A percentile compares a stretch with the other conserved stretches of the same genome.
These are phyloP conservation scores for Heliconius eleuchia DNA, from an alignment of 1,140 invertebrate genomes.

Conservation along the genomic window DNA sequence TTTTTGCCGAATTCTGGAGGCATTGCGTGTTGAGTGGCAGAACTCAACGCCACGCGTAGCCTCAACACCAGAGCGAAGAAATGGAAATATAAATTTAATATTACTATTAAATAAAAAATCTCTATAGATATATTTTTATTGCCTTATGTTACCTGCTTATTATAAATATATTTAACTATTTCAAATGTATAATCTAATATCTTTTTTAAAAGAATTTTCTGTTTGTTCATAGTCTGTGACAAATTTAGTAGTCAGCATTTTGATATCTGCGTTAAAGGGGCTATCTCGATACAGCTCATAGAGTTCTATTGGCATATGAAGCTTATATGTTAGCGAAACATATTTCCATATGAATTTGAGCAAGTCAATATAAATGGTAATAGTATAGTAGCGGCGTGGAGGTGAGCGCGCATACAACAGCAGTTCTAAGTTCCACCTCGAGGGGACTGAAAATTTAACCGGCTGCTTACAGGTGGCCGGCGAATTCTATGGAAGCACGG, in stretches of 20 bases:
- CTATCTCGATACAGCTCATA: background rate
- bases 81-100: no score
- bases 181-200: no score
- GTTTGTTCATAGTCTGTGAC: background rate
- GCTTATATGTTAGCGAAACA: constrained; percentile 5
- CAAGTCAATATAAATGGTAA: background rate
- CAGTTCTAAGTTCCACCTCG: constrained; percentile 38
- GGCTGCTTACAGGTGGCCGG: constrained; percentile 57
- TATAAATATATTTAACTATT: no score
- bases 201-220: no score
- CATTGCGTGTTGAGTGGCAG: no score
- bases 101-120: no score
- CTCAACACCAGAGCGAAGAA: no score
- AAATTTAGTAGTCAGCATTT: background rate
- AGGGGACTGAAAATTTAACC: constrained; percentile 27
- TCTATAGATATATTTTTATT: no score
- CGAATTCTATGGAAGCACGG: constrained; percentile 45
- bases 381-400: background rate
- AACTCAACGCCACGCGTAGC: no score
- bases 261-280: constrained; percentile 4
- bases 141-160: no score
- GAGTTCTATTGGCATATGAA: constrained; percentile 20
- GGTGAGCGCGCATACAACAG: constrained; percentile 39
- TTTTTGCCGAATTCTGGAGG: no score
- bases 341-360: background rate